phyloP scores from a whole-genome alignment of 2,888 invertebrate species.

The Philaethria dido region DNA sequence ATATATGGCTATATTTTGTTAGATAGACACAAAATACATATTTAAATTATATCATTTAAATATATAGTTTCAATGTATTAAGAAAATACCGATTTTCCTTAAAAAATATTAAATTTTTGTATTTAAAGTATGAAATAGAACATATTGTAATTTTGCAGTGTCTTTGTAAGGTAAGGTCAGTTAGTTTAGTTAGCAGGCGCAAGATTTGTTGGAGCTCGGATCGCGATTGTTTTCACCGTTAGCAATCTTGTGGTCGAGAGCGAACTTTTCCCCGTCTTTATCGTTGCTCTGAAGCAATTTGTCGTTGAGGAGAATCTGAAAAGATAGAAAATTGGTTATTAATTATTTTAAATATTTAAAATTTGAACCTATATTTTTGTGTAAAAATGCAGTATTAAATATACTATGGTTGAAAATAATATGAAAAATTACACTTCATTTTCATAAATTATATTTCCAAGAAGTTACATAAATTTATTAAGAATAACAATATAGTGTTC shows the following conservation, averaged over 20 bases:
- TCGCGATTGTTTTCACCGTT: conserved; percentile 75
- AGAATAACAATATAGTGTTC: too few species aligned
- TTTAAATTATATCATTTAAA: too few species aligned
- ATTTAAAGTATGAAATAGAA: background rate
- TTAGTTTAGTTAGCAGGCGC: conserved; percentile 87
- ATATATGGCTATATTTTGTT: too few species aligned
- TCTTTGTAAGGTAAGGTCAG: conserved; percentile 48
- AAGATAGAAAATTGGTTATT: conserved; percentile 34
- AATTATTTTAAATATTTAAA: background rate
- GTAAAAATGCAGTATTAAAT: too few species aligned
- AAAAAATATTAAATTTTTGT: background rate
- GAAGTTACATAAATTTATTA: too few species aligned
- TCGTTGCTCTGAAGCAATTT: conserved; percentile 88
- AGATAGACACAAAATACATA: too few species aligned
- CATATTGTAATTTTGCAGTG: conserved; percentile 4
- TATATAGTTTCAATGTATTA: too few species aligned
- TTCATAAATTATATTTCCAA: too few species aligned
- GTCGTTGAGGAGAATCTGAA: conserved; percentile 91
- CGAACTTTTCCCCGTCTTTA: conserved; percentile 88
- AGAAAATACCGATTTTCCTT: background rate
- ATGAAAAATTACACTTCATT: too few species aligned
- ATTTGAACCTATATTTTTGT: too few species aligned
- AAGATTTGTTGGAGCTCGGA: conserved; percentile 76
- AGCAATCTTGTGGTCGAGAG: conserved; percentile 83
- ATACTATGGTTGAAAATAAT: too few species aligned